Percentiles rank a stretch among this genome's conserved stretches.
These are phyloP conservation scores for Protobothrops mucrosquamatus DNA, from an alignment of 2,113 vertebrate genomes.

Conservation along the genomic window DNA sequence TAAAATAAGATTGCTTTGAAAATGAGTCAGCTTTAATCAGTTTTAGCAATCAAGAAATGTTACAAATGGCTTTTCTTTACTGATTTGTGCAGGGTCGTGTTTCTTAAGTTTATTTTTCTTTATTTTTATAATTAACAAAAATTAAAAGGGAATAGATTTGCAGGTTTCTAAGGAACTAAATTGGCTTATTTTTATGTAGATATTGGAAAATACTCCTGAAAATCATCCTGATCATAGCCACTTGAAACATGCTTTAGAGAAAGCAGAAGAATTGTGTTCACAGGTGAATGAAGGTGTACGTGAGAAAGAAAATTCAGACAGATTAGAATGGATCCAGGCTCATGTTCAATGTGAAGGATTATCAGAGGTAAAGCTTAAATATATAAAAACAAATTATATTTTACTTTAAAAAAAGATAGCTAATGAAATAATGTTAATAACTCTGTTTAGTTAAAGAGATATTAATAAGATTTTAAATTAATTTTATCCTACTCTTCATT, in stretches of 20 bases:
- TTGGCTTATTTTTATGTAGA: conserved; percentile 67
- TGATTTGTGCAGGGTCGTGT: neutral
- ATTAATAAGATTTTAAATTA: neutral
- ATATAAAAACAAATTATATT: neutral
- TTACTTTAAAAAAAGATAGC: neutral
- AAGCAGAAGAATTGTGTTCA: conserved; percentile 95
- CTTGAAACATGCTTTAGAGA: conserved; percentile 91
- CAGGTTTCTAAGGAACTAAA: neutral
- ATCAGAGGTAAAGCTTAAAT: conserved; percentile 80
- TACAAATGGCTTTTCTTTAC: neutral
- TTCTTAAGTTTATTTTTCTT: neutral
- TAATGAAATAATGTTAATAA: conserved; percentile 16
- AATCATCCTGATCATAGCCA: conserved; percentile 96
- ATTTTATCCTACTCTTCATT: neutral
- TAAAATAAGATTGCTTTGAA: neutral
- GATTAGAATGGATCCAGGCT: conserved; percentile 98
- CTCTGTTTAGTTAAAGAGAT: neutral
- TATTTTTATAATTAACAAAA: neutral
- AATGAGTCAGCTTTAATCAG: neutral
- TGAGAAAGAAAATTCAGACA: conserved; percentile 97
- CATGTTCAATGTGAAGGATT: conserved; percentile 97
- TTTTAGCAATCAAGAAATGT: neutral
- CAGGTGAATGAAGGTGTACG: conserved; percentile 98
- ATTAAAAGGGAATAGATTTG: neutral
- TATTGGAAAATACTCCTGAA: conserved; percentile 95